A percentile compares a stretch with the other conserved stretches of the same genome.
Conservation (phyloP, 2,888 invertebrate genomes). For the Pollenia amentaria region DNA sequence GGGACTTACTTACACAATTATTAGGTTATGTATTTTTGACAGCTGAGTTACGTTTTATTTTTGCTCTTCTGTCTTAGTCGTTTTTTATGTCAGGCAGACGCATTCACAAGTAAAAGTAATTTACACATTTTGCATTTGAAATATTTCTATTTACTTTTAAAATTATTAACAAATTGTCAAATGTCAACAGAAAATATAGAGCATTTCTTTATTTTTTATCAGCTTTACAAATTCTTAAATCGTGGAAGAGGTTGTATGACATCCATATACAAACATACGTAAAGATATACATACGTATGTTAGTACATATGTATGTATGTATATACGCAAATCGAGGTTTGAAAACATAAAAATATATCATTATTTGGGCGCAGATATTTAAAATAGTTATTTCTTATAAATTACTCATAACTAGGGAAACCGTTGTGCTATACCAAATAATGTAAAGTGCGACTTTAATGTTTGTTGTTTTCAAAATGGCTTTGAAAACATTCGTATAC, state of each 20-base stretch:
- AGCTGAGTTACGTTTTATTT: no score
- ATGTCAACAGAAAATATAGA: conserved; percentile 48
- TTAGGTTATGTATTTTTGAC: no score
- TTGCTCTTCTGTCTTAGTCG: no score
- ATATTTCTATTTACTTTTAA: conserved; percentile 41
- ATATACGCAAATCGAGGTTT: neutral
- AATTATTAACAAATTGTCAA: conserved; percentile 60
- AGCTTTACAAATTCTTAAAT: conserved; percentile 18
- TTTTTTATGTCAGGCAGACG: neutral
- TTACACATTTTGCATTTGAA: conserved; percentile 48
- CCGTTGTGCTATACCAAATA: no score
- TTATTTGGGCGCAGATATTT: neutral
- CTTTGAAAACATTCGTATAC: no score
- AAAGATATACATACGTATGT: neutral
- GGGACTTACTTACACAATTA: no score
- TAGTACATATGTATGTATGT: neutral
- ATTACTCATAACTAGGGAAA: no score
- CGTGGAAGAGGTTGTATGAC: neutral
- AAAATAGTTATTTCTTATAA: neutral
- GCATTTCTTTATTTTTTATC: neutral
- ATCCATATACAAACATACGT: neutral
- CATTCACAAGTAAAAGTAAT: neutral
- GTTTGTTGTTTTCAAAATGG: no score
- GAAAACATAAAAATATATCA: neutral
- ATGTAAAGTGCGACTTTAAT: no score